Evolutionary conservation across 2,113 vertebrate genomes (phyloP).

Genomic region (Calypte anna): DNA sequence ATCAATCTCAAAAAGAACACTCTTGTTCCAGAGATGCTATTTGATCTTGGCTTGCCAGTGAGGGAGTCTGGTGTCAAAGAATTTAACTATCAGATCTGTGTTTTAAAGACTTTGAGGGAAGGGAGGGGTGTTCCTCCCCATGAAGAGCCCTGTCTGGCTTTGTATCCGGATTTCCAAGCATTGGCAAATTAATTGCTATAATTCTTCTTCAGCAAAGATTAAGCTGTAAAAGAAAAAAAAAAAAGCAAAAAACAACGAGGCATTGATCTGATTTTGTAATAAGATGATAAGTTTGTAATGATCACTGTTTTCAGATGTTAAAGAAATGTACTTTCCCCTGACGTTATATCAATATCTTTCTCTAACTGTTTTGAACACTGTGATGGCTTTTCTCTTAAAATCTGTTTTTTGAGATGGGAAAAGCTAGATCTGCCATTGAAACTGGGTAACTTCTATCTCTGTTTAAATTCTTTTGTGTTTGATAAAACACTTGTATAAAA

Average conservation of each 20-base stretch:
- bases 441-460: neutral
- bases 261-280: slow-evolving; percentile 70
- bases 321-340: slow-evolving; percentile 67
- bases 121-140: neutral
- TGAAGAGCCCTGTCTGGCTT: neutral
- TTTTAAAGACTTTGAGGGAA: neutral
- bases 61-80: neutral
- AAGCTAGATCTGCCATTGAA: neutral
- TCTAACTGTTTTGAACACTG: neutral
- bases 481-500: neutral
- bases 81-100: neutral
- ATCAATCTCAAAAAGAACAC: accelerated
- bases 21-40: neutral
- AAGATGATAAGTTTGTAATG: slow-evolving; percentile 65
- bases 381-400: neutral
- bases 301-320: slow-evolving; percentile 48
- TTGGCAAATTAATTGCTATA: slow-evolving; percentile 55
- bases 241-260: no score
- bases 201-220: slow-evolving; percentile 57
- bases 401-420: neutral
- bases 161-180: neutral
- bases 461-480: neutral
- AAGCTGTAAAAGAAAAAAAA: slow-evolving; percentile 40
- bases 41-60: neutral
- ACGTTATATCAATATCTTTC: slow-evolving; percentile 56